Evolutionary conservation across 2,113 vertebrate genomes (phyloP).

Genomic region (Anser cygnoides): DNA sequence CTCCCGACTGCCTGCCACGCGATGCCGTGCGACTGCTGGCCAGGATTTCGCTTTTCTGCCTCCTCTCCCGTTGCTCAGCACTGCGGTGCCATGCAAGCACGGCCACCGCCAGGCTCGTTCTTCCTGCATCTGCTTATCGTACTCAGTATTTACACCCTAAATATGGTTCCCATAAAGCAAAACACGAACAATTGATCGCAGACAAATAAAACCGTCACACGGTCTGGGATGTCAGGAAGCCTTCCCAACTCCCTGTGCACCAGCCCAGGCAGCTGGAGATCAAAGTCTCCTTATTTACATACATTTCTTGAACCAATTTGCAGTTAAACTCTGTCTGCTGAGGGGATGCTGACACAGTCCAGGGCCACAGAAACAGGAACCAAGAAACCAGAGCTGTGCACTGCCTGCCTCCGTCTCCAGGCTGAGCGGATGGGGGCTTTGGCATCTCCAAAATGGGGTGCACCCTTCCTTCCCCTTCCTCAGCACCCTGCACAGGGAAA

Average conservation of each 20-base stretch:
- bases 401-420: not conserved
- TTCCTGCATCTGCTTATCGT: constrained; percentile 38
- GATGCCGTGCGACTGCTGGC: not conserved
- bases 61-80: not conserved
- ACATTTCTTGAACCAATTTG: constrained; percentile 66
- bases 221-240: not conserved
- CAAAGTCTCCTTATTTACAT: constrained; percentile 50
- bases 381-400: not conserved
- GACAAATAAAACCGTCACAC: not conserved
- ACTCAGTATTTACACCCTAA: not conserved
- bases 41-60: not conserved
- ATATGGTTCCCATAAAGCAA: constrained; percentile 42
- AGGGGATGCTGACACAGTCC: constrained; percentile 43
- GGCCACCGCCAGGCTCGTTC: not conserved
- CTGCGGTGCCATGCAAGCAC: not conserved
- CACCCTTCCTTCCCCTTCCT: not conserved
- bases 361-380: not conserved
- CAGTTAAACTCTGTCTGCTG: not conserved
- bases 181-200: constrained; percentile 43
- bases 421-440: not conserved
- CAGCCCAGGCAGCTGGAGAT: constrained; percentile 49
- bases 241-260: constrained; percentile 6
- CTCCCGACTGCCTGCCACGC: not conserved
- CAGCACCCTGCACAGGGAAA: not conserved
- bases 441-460: not conserved